Conservation (phyloP, 2,888 invertebrate species). For the Vannuccia rotundouncinata region DNA sequence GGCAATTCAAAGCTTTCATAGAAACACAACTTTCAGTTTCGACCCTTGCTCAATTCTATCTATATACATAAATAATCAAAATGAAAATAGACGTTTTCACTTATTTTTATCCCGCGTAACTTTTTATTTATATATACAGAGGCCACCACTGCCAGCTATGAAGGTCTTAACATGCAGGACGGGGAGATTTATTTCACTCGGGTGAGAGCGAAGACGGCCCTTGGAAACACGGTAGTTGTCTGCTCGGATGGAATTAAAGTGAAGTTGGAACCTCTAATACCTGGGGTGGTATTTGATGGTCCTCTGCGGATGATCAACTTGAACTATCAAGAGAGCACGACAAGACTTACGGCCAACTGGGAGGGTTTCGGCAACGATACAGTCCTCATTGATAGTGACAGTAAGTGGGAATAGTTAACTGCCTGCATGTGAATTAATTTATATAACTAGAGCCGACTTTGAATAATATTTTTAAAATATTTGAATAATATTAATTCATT, state of each 20-base stretch:
- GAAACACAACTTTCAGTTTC: too few relatives aligned
- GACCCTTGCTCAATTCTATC: too few relatives aligned
- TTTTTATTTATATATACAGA: too few relatives aligned
- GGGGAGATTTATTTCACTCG: conserved; percentile 44
- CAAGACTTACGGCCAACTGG: conserved; percentile 46
- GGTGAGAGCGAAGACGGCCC: conserved; percentile 44
- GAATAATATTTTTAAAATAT: too few relatives aligned
- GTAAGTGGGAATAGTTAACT: neutral
- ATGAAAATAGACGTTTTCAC: too few relatives aligned
- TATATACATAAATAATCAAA: too few relatives aligned
- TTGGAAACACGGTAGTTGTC: conserved; percentile 43
- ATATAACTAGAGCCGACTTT: too few relatives aligned
- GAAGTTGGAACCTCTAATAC: conserved; percentile 44
- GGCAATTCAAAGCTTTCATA: too few relatives aligned
- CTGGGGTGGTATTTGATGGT: conserved; percentile 46
- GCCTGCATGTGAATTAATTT: too few relatives aligned
- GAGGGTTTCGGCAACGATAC: conserved; percentile 45
- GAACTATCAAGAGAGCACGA: conserved; percentile 42
- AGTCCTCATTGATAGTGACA: conserved; percentile 24
- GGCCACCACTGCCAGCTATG: conserved; percentile 43
- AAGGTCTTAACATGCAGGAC: conserved; percentile 44
- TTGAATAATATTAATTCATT: too few relatives aligned
- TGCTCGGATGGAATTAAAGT: conserved; percentile 46
- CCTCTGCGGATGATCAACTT: conserved; percentile 43
- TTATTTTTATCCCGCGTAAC: too few relatives aligned